These are phyloP conservation scores for Entelurus aequoreus DNA, from an alignment of 2,113 vertebrate species.

Conservation along the genomic window DNA sequence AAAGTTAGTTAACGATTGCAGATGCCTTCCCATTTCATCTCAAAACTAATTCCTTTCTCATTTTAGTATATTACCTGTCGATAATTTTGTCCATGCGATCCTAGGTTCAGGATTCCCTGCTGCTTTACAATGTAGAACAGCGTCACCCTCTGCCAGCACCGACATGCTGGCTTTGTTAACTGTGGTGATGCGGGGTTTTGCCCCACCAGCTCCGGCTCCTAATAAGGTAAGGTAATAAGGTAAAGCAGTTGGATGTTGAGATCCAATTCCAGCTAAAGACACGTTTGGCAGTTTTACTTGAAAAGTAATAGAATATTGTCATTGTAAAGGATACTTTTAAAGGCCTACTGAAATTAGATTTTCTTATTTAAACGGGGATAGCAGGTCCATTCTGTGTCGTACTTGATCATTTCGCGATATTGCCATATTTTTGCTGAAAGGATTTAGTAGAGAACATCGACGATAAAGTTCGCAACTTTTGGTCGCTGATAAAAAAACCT, in stretches of 20 bases:
- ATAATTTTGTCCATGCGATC: conserved; percentile 75
- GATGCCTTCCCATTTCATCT: not conserved
- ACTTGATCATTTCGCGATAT: too few relatives aligned
- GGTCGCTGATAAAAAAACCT: too few relatives aligned
- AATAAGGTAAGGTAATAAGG: conserved; percentile 62
- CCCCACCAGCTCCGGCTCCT: conserved; percentile 36
- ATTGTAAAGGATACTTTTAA: not conserved
- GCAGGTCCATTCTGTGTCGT: too few relatives aligned
- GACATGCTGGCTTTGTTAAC: conserved; percentile 57
- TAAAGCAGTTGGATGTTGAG: conserved; percentile 46
- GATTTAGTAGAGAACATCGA: too few relatives aligned
- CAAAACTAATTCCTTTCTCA: not conserved
- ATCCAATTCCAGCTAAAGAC: conserved; percentile 31
- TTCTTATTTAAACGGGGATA: too few relatives aligned
- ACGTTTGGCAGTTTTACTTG: not conserved
- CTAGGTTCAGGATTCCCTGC: conserved; percentile 65
- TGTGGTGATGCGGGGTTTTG: conserved; percentile 65
- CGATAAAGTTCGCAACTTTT: too few relatives aligned
- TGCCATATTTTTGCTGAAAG: too few relatives aligned
- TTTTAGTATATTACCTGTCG: conserved; percentile 59
- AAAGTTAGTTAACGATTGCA: not conserved
- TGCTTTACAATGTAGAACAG: conserved; percentile 66
- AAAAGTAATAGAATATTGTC: too few relatives aligned
- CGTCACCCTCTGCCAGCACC: conserved; percentile 68
- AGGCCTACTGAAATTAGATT: too few relatives aligned